Conservation (phyloP, 2,888 invertebrate species). For the Volucella inanis region DNA sequence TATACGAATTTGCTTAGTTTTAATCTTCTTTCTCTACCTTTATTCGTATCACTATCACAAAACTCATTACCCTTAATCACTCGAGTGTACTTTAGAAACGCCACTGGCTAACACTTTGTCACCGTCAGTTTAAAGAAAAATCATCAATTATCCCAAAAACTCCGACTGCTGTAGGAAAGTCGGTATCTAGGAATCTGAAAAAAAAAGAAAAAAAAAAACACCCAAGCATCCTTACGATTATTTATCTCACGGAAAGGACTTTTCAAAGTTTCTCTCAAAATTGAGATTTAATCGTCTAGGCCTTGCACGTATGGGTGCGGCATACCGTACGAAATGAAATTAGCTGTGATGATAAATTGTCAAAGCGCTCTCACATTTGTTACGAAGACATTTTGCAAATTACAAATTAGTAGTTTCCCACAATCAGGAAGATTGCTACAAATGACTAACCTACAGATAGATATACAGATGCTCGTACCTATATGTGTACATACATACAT, state of each 20-base stretch:
- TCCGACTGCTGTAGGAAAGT: conserved; percentile 10
- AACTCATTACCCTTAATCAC: conserved; percentile 63
- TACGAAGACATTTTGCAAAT: conserved; percentile 72
- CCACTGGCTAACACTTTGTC: conserved; percentile 64
- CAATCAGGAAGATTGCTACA: conserved; percentile 61
- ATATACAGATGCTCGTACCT: too few relatives aligned
- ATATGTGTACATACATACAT: not conserved
- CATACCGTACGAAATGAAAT: conserved; percentile 38
- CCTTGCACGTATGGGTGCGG: conserved; percentile 40
- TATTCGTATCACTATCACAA: conserved; percentile 33
- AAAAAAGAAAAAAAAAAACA: conserved; percentile 19
- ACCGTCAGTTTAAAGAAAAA: conserved; percentile 65
- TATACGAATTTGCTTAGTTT: not conserved
- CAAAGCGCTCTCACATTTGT: conserved; percentile 61
- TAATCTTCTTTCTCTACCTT: not conserved
- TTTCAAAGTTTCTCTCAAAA: conserved; percentile 55
- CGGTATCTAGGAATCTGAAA: conserved; percentile 9
- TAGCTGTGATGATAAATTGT: conserved; percentile 67
- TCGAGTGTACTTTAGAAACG: conserved; percentile 35
- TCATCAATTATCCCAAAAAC: conserved; percentile 62
- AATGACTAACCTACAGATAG: conserved; percentile 20
- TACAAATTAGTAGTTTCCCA: conserved; percentile 71
- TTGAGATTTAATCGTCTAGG: conserved; percentile 65
- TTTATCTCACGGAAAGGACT: conserved; percentile 58
- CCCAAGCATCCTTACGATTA: conserved; percentile 23